phyloP scores from a whole-genome alignment of 2,113 vertebrate genomes.

The Callorhinus ursinus region DNA sequence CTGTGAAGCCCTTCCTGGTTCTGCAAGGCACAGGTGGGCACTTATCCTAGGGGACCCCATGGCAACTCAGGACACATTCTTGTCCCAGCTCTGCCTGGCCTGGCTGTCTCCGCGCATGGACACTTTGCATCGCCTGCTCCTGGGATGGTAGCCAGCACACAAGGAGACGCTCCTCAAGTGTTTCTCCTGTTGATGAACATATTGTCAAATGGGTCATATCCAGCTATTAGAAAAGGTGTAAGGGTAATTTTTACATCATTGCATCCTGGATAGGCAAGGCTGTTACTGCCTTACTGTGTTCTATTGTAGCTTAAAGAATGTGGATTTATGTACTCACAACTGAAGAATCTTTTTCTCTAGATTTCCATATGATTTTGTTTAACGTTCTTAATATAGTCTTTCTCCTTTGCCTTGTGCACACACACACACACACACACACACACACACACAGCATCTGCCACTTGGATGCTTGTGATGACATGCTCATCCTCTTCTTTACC shows the following conservation, averaged over 20 bases:
- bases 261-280: not conserved
- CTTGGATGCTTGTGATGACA: not conserved
- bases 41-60: not conserved
- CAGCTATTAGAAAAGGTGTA: not conserved
- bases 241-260: not conserved
- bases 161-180: not conserved
- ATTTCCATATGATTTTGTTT: not conserved
- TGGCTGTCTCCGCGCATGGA: not conserved
- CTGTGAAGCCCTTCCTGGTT: not conserved
- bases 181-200: not conserved
- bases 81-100: not conserved
- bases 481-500: not conserved
- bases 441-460: not conserved
- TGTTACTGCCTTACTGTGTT: not conserved
- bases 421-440: not conserved
- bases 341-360: not conserved
- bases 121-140: not conserved
- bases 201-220: not conserved
- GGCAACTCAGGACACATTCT: not conserved
- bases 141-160: not conserved
- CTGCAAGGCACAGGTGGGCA: not conserved
- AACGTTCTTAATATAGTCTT: not conserved
- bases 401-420: not conserved
- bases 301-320: not conserved
- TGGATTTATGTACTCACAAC: not conserved